These are phyloP conservation scores for Mirounga angustirostris DNA, from an alignment of 2,113 vertebrate species.

Conservation along the genomic window DNA sequence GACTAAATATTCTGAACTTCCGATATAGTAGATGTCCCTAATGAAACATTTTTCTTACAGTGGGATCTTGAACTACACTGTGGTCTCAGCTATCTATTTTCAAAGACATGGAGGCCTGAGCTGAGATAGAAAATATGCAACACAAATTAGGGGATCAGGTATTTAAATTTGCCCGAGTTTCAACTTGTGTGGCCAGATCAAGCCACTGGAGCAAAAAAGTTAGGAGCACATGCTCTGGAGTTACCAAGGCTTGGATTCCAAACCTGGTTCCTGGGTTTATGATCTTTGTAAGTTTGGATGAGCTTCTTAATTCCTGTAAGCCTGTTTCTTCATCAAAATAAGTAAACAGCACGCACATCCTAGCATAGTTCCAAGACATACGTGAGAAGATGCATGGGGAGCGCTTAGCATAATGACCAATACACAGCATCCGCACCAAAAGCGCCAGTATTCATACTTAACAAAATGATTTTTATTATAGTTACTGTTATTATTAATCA, in stretches of 20 bases:
- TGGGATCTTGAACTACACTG: neutral
- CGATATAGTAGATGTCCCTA: neutral
- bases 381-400: neutral
- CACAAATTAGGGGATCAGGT: neutral
- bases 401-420: neutral
- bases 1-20: neutral
- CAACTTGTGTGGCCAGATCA: neutral
- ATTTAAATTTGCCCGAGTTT: neutral
- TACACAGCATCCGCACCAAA: neutral
- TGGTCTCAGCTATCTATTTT: neutral
- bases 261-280: neutral
- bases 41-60: constrained; percentile 5
- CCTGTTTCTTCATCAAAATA: neutral
- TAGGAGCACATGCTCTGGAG: neutral
- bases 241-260: neutral
- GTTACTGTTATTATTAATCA: neutral
- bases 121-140: neutral
- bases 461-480: neutral
- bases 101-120: neutral
- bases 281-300: neutral
- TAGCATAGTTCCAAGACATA: neutral
- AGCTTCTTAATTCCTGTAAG: neutral
- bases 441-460: neutral
- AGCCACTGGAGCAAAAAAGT: neutral
- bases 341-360: neutral